These are phyloP conservation scores for Prolemur simus DNA, from an alignment of 2,113 vertebrate species.

Conservation along the genomic window DNA sequence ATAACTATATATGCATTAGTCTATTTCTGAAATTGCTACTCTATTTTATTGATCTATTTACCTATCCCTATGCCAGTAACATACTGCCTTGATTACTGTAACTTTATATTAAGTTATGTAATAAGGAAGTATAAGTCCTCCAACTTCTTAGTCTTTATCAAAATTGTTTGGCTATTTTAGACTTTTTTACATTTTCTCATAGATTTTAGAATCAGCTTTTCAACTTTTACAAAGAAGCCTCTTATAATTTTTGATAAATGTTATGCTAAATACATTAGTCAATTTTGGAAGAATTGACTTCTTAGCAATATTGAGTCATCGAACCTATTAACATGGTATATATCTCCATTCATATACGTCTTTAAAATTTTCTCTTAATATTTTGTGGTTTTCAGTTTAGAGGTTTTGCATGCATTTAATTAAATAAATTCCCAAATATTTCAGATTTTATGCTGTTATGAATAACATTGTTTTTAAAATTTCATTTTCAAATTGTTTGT, in stretches of 20 bases:
- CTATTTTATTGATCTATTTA: neutral
- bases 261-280: neutral
- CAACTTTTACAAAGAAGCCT: neutral
- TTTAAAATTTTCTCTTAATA: neutral
- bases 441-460: neutral
- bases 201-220: neutral
- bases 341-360: neutral
- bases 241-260: neutral
- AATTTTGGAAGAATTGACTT: neutral
- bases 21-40: neutral
- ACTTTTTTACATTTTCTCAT: neutral
- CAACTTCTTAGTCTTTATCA: neutral
- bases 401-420: neutral
- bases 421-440: neutral
- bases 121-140: neutral
- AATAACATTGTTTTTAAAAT: neutral
- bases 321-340: neutral
- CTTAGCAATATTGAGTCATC: neutral
- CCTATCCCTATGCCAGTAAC: neutral
- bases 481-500: neutral
- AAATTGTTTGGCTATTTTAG: neutral
- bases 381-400: neutral
- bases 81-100: neutral
- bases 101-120: neutral
- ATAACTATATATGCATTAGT: neutral